Base-by-base conservation (phyloP, 2,797 vertebrate genomes). In the Alcedo atthis region DNA sequence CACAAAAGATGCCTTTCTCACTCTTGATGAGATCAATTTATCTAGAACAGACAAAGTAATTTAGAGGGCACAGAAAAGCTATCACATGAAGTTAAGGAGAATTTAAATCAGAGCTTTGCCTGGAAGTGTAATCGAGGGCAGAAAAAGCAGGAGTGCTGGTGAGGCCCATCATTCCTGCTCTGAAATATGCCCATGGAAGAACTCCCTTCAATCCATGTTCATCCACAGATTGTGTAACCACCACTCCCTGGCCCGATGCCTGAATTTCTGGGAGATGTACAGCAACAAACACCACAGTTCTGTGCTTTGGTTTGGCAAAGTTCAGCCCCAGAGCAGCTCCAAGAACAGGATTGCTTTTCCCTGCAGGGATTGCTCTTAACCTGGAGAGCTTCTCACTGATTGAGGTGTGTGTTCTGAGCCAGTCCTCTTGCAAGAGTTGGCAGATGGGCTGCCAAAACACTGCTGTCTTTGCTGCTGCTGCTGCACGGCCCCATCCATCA, bases 11-110 rank as follows among this genome's bases (percentile, higher is more conserved):
- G 84, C 43, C 68, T 69, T 94, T 87, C 89, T 85, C 59, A 51
- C 21, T 93, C 79, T 80, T 82, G 73, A 85, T 81, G 75, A 78
- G 78, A 93, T 77, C 84, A 75, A 90, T 92, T 90, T 74, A 61
- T 90, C 84, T 85, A 85, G 64, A 89, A 89, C 7, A 82, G 89
- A 69, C 87, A 89, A 92, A 79, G 68, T 92, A 92, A 92, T 92
- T 90, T 71, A 90, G 37, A 92, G 43, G 71, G 37, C 62, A 92
- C 33, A 68, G 71, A 74, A 90, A 87, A 90, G 58, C 85, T 94
- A 51, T 85, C 71, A 49, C 67, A 85, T 37, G 12, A 83, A 87
- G 48, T 73, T 92, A 81, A 10, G 54, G 4, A 87, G 61, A 95
- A 90, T 89, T 90, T 89, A 91, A 90, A 85, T 71, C 37, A 64